Percentiles rank a stretch among this genome's conserved stretches.
Conservation (phyloP, 92 coral and sea anemone species). For the Zoanthus sociatus region DNA sequence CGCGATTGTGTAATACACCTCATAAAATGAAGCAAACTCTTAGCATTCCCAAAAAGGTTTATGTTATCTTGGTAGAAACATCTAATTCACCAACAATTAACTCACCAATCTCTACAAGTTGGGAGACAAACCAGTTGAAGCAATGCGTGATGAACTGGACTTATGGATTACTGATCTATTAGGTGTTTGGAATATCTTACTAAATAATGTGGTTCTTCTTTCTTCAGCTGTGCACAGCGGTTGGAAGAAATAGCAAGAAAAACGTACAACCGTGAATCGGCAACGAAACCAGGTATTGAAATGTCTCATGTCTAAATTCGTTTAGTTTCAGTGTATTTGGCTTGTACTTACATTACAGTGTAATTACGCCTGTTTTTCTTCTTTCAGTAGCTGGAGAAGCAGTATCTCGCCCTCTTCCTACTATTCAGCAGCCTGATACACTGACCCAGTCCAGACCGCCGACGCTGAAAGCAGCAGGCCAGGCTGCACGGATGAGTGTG, state of each 20-base stretch:
- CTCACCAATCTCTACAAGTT: too few species aligned
- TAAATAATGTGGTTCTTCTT: neutral
- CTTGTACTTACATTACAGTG: too few species aligned
- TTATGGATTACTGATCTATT: too few species aligned
- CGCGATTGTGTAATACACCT: too few species aligned
- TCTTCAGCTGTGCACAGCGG: constrained; percentile 67
- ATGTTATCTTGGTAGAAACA: too few species aligned
- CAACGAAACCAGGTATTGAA: constrained; percentile 43
- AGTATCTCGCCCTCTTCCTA: neutral
- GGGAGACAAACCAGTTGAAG: too few species aligned
- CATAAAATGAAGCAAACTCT: too few species aligned
- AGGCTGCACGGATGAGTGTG: constrained; percentile 81
- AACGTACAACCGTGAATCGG: constrained; percentile 51
- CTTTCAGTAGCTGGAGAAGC: constrained; percentile 35
- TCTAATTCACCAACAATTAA: too few species aligned
- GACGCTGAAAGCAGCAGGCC: constrained; percentile 83
- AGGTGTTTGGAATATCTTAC: too few species aligned
- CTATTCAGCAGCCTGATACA: neutral
- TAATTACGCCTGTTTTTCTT: neutral
- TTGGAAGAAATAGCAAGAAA: constrained; percentile 72
- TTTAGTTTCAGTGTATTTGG: neutral
- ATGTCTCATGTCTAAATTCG: neutral
- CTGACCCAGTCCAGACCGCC: constrained; percentile 67
- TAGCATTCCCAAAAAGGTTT: too few species aligned
- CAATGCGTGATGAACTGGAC: too few species aligned